These are phyloP conservation scores for Rotaria macrura DNA, from an alignment of 2,888 invertebrate genomes.

Conservation along the genomic window DNA sequence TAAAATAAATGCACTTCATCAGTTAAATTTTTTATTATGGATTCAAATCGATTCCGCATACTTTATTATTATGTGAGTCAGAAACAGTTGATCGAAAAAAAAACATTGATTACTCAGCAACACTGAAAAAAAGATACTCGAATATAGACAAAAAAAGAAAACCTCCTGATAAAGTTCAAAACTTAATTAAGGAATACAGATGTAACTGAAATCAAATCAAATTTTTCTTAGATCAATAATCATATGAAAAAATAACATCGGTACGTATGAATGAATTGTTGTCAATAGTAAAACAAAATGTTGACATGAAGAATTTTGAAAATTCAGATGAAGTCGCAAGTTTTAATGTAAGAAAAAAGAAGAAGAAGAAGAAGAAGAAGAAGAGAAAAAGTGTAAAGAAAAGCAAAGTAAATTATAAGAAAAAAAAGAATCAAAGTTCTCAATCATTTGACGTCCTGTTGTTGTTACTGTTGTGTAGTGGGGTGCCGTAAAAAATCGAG, in stretches of 20 bases:
- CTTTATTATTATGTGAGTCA: not conserved
- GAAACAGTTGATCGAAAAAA: too few species aligned
- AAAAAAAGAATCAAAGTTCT: not conserved
- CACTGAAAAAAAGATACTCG: not conserved
- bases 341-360: not conserved
- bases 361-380: not conserved
- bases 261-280: not conserved
- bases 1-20: not conserved
- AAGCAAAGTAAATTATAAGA: not conserved
- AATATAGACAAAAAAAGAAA: too few species aligned
- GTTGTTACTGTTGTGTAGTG: not conserved
- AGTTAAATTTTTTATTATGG: not conserved
- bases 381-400: not conserved
- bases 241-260: too few species aligned
- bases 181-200: too few species aligned
- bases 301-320: not conserved
- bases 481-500: not conserved
- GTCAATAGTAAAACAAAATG: not conserved
- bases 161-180: too few species aligned
- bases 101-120: not conserved
- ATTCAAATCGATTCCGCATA: not conserved
- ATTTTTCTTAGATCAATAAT: too few species aligned
- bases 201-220: too few species aligned
- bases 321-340: not conserved
- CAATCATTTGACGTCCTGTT: not conserved